These are phyloP conservation scores for Solen grandis DNA, from an alignment of 1,140 invertebrate species.

Conservation along the genomic window DNA sequence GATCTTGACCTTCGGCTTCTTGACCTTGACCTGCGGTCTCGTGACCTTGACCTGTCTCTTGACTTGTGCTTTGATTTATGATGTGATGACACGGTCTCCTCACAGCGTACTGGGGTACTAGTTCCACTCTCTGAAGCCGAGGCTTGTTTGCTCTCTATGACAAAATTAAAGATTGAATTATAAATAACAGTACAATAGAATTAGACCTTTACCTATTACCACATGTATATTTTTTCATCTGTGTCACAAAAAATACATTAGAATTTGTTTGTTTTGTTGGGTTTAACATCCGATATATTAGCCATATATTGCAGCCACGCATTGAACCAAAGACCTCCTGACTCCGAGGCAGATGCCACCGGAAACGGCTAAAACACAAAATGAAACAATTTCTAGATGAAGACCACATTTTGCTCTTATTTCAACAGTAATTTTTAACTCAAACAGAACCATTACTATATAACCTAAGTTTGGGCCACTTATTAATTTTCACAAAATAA, in stretches of 20 bases:
- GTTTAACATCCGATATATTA: not conserved
- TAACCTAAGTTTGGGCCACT: too few relatives aligned
- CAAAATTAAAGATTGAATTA: too few relatives aligned
- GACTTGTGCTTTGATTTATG: constrained; percentile 54
- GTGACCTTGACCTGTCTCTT: constrained; percentile 31
- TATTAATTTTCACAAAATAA: too few relatives aligned
- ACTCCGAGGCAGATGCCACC: too few relatives aligned
- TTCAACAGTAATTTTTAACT: too few relatives aligned
- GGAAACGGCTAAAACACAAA: too few relatives aligned
- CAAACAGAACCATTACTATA: too few relatives aligned
- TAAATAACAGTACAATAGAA: not conserved
- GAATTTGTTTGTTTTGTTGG: not conserved
- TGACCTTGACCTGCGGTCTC: constrained; percentile 31
- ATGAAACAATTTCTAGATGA: too few relatives aligned
- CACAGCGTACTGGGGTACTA: constrained; percentile 25
- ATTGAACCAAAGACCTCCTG: too few relatives aligned
- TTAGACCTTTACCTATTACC: not conserved
- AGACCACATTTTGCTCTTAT: too few relatives aligned
- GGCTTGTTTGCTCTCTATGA: not conserved
- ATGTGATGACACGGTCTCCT: constrained; percentile 48
- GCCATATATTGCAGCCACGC: not conserved
- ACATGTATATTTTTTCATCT: not conserved
- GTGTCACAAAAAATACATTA: not conserved
- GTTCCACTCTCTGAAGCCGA: constrained; percentile 39
- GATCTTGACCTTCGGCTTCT: constrained; percentile 28